These are phyloP conservation scores for Mantis religiosa DNA, from an alignment of 2,888 invertebrate genomes.

Conservation along the genomic window DNA sequence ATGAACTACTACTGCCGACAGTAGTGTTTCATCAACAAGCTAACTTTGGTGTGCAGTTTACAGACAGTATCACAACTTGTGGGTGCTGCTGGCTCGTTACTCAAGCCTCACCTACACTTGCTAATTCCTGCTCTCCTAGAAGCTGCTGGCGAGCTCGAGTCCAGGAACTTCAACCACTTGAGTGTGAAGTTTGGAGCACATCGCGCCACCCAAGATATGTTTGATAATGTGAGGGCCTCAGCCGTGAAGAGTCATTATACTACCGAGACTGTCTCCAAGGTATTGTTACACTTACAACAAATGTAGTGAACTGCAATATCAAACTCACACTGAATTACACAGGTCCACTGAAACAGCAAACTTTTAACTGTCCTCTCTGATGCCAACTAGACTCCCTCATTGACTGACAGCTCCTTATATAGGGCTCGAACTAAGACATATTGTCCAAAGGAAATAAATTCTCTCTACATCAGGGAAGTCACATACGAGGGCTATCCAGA, in stretches of 20 bases:
- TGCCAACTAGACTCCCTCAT: too few relatives aligned
- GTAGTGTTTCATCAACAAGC: not conserved
- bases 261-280: slow-evolving; percentile 80
- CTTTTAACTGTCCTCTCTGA: too few relatives aligned
- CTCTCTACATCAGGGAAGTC: too few relatives aligned
- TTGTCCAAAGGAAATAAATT: too few relatives aligned
- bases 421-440: too few relatives aligned
- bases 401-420: too few relatives aligned
- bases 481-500: too few relatives aligned
- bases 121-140: slow-evolving; percentile 80
- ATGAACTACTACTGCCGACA: not conserved
- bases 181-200: slow-evolving; percentile 67
- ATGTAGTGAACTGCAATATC: too few relatives aligned
- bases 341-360: too few relatives aligned
- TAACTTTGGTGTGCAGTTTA: slow-evolving; percentile 52
- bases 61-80: slow-evolving; percentile 84
- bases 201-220: slow-evolving; percentile 65
- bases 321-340: too few relatives aligned
- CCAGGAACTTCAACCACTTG: slow-evolving; percentile 71
- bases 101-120: slow-evolving; percentile 75
- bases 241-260: slow-evolving; percentile 82
- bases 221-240: slow-evolving; percentile 76
- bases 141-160: slow-evolving; percentile 84
- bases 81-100: slow-evolving; percentile 68
- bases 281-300: too few relatives aligned